A percentile compares a stretch with the other conserved stretches of the same genome.
Evolutionary conservation across 2,888 invertebrate species (phyloP).

Genomic region (Drosophila meridiana): DNA sequence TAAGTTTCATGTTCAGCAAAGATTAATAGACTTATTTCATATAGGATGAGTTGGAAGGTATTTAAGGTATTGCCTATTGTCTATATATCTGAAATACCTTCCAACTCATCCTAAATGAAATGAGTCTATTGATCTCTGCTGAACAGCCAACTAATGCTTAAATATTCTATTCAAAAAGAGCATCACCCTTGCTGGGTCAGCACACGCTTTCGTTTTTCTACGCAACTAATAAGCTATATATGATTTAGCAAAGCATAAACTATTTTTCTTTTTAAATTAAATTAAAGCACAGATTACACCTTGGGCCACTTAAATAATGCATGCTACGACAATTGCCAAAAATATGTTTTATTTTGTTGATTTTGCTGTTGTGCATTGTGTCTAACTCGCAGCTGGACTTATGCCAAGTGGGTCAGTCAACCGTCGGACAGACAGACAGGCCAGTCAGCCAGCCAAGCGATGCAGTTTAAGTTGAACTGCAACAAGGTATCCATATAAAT

Average conservation of each 20-base stretch:
- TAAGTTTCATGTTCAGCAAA: no score
- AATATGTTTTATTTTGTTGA: slow-evolving; percentile 33
- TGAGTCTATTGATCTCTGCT: no score
- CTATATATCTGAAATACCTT: no score
- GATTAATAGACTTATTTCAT: no score
- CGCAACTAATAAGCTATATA: neutral
- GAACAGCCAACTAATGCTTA: no score
- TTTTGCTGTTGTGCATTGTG: slow-evolving; percentile 39
- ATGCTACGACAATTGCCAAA: slow-evolving; percentile 34
- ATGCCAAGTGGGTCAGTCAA: slow-evolving; percentile 74
- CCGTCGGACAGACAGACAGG: neutral
- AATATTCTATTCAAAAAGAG: no score
- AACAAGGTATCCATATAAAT: slow-evolving; percentile 54
- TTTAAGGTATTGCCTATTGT: no score
- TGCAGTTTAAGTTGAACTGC: slow-evolving; percentile 26
- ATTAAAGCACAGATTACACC: neutral
- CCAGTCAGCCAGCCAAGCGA: slow-evolving; percentile 18
- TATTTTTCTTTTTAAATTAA: neutral
- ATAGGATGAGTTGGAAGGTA: no score
- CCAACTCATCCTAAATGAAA: no score
- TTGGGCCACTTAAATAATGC: slow-evolving; percentile 9
- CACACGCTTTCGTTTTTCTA: neutral
- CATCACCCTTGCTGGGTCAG: neutral
- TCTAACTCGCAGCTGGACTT: slow-evolving; percentile 67
- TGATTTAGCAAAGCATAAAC: neutral